phyloP scores from a whole-genome alignment of 2,888 invertebrate species.

The Anthophora plumipes region DNA sequence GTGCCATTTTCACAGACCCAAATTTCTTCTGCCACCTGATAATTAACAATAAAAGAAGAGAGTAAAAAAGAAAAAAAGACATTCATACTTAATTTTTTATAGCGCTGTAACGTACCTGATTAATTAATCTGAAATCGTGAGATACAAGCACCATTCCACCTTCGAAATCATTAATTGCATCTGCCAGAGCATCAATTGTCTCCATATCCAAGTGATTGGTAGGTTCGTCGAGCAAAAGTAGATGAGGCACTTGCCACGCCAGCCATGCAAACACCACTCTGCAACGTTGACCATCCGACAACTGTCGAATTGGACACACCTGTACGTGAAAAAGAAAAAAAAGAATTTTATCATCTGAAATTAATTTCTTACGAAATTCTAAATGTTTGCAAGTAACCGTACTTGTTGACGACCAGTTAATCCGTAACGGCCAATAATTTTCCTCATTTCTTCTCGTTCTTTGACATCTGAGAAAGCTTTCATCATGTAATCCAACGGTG shows the following conservation, averaged over 20 bases:
- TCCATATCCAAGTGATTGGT: slow-evolving; percentile 99
- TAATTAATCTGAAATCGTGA: slow-evolving; percentile 99
- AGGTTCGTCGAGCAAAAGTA: slow-evolving; percentile 94
- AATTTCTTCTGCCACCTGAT: slow-evolving; percentile 98
- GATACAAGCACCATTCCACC: slow-evolving; percentile 99
- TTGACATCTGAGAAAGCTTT: slow-evolving; percentile 97
- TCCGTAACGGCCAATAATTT: slow-evolving; percentile 99
- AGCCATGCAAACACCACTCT: slow-evolving; percentile 99
- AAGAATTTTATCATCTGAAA: background rate
- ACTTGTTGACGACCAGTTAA: slow-evolving; percentile 98
- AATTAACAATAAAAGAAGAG: slow-evolving; percentile 26
- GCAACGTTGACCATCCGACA: slow-evolving; percentile 99
- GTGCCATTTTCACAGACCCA: slow-evolving; percentile 99
- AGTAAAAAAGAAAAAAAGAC: background rate
- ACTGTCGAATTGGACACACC: slow-evolving; percentile 96
- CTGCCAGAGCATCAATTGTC: slow-evolving; percentile 98
- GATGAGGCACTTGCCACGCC: slow-evolving; percentile 98
- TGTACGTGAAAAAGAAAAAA: slow-evolving; percentile 80
- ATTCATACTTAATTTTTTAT: too few relatives aligned
- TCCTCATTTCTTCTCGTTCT: slow-evolving; percentile 99
- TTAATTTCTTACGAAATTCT: too few relatives aligned
- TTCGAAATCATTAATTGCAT: slow-evolving; percentile 98
- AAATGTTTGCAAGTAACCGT: slow-evolving; percentile 5
- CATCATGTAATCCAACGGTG: slow-evolving; percentile 99
- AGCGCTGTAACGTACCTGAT: slow-evolving; percentile 90